phyloP scores from a whole-genome alignment of 2,888 invertebrate species.

The Blomia tropicalis region DNA sequence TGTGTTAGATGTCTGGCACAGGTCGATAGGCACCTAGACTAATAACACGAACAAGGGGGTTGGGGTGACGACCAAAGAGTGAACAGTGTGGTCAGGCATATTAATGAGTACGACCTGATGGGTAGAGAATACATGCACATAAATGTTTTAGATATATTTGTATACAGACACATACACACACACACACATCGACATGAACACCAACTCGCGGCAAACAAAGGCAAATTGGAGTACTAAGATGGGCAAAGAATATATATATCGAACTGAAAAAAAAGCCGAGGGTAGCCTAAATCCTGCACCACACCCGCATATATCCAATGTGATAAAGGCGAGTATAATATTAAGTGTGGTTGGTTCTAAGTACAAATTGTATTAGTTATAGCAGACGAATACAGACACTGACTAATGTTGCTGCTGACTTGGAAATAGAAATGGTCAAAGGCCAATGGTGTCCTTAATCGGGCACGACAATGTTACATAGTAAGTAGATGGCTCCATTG shows the following conservation, averaged over 20 bases:
- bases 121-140: too few species aligned
- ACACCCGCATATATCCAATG: slow-evolving; percentile 7
- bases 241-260: neutral
- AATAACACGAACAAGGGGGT: slow-evolving; percentile 5
- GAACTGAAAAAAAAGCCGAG: neutral
- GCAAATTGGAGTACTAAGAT: slow-evolving; percentile 14
- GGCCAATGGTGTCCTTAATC: neutral
- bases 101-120: slow-evolving; percentile 5
- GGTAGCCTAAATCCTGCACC: slow-evolving; percentile 7
- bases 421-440: neutral
- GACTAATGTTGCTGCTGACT: neutral
- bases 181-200: too few species aligned
- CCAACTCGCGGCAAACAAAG: too few species aligned
- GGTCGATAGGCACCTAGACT: slow-evolving; percentile 7
- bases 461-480: too few species aligned
- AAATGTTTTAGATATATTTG: too few species aligned
- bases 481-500: neutral
- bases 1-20: neutral
- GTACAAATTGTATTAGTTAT: neutral
- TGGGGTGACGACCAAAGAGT: slow-evolving; percentile 10
- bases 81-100: slow-evolving; percentile 15
- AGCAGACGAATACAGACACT: neutral
- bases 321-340: slow-evolving; percentile 7
- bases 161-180: too few species aligned
- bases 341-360: neutral